Base-by-base conservation (phyloP, 1,140 invertebrate species). In the Goniozus legneri region DNA sequence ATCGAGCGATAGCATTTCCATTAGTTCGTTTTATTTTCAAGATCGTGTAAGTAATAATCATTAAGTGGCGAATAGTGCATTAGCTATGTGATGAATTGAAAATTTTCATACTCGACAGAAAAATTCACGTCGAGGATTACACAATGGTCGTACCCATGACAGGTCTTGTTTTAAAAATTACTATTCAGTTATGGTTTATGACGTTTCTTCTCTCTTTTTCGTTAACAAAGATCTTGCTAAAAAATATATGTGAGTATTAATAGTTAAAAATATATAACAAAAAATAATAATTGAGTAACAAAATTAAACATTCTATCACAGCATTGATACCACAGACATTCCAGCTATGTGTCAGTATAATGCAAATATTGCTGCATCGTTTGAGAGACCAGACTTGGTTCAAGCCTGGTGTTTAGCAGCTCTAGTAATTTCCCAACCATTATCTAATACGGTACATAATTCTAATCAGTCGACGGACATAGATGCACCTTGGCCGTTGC, bases 371-470 rank as follows among this genome's bases (percentile, higher is more conserved):
- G 90, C 92, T 15, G 80, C 82, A 6, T 76, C 80, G 16, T 75
- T 87, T 36, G 88, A 87, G 6, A 81, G 92, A 30, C 79, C 82
- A 51, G 93, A 95, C 74, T 71, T 96, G 31, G 83, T 89, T 13
- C 89, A 94, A 70, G 81, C 91, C 31, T 95, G 92, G 92, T 83
- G 82, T 12, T 69, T 95, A 47, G 86, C 89, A 10, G 83, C 85
- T 54, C 69, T 90, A 24, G 84, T 86, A 1, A 81, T 80, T 35
- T 79, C 84, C 0, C 69, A 80, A 50, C 65, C 51, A 19, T 53
- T 60, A 44, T 67, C 52, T 36, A 68, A 51, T 60, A 71, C 49
- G 44, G 54, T 38, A 27, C 55, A 55, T 56, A 57, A 54, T 52
- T 35, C 60, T 56, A 33, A 44, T 48, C 44, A 77, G 62, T 52